Percentiles rank a stretch among this genome's conserved stretches.
These are phyloP conservation scores for Scaptomyza polygonia DNA, from an alignment of 2,888 invertebrate species.

Conservation along the genomic window DNA sequence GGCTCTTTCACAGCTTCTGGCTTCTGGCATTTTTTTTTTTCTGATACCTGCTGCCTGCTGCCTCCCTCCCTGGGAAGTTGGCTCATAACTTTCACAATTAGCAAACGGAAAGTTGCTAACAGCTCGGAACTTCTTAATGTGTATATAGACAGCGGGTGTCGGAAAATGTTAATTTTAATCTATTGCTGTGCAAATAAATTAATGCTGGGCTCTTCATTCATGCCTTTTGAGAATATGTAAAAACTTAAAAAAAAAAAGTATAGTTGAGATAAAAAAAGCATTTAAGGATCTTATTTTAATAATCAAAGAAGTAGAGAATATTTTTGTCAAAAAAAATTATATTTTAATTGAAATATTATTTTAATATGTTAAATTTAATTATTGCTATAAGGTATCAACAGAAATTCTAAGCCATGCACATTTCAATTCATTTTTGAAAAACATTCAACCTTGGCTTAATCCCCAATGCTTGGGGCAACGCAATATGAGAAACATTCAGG, in stretches of 20 bases:
- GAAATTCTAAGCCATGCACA: too few relatives aligned
- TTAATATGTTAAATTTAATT: too few relatives aligned
- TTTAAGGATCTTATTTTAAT: background rate
- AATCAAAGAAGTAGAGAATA: background rate
- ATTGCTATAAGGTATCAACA: too few relatives aligned
- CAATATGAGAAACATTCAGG: background rate
- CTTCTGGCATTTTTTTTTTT: constrained; percentile 12
- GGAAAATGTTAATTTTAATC: constrained; percentile 33
- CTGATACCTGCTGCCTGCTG: constrained; percentile 2
- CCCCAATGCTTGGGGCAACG: background rate
- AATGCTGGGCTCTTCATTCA: background rate
- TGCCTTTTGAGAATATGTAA: background rate
- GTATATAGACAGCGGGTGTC: constrained; percentile 6
- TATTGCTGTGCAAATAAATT: constrained; percentile 33
- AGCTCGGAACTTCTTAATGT: constrained; percentile 33
- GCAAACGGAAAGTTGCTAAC: constrained; percentile 38
- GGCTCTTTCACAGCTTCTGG: constrained; percentile 33
- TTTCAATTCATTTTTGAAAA: too few relatives aligned
- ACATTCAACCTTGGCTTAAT: too few relatives aligned
- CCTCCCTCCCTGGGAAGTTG: constrained; percentile 11
- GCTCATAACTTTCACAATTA: constrained; percentile 64
- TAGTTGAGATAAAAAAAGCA: background rate
- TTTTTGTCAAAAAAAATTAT: too few relatives aligned
- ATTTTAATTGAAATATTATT: too few relatives aligned
- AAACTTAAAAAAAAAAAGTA: background rate